Percentiles rank a stretch among this genome's conserved stretches.
These are phyloP conservation scores for Urosaurus nigricauda DNA, from an alignment of 2,797 vertebrate genomes.

Conservation along the genomic window DNA sequence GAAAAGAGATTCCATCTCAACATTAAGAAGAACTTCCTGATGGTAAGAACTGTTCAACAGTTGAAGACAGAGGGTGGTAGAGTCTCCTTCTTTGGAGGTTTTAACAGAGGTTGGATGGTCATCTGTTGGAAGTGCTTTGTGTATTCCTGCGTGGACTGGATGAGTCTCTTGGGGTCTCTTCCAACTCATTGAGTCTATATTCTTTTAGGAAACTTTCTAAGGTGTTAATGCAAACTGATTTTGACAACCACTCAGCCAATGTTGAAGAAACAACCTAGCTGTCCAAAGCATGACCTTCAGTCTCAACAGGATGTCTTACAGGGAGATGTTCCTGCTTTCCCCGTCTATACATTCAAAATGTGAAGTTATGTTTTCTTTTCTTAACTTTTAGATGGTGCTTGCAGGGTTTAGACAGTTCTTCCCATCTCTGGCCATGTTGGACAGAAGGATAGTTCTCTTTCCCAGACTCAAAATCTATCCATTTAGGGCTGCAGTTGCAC, in stretches of 20 bases:
- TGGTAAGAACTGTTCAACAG: too few relatives aligned
- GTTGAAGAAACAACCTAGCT: not conserved
- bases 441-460: not conserved
- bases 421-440: not conserved
- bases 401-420: not conserved
- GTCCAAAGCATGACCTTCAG: not conserved
- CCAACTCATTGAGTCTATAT: too few relatives aligned
- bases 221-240: not conserved
- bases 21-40: too few relatives aligned
- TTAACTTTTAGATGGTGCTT: not conserved
- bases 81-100: too few relatives aligned
- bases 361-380: too few relatives aligned
- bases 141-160: too few relatives aligned
- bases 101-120: too few relatives aligned
- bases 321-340: not conserved
- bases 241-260: not conserved
- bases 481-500: too few relatives aligned
- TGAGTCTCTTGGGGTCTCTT: too few relatives aligned
- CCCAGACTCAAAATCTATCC: not conserved
- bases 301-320: not conserved
- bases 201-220: not conserved
- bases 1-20: too few relatives aligned
- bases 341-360: not conserved
- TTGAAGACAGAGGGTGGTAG: too few relatives aligned
- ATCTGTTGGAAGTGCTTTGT: too few relatives aligned